Evolutionary conservation across 1,140 invertebrate species (phyloP).

Genomic region (Nasonia vitripennis): DNA sequence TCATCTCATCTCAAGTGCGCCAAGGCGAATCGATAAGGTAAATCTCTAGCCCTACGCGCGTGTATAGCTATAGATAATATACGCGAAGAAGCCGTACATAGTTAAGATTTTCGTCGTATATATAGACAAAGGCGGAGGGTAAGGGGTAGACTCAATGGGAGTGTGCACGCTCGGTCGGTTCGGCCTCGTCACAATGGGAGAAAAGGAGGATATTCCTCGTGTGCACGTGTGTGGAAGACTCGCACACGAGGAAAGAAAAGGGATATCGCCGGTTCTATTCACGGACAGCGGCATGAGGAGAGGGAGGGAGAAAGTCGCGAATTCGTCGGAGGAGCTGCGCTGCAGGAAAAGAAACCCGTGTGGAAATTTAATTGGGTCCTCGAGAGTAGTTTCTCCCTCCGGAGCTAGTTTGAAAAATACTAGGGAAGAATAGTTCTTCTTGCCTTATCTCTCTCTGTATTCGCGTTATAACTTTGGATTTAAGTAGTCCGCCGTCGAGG

Average conservation of each 20-base stretch:
- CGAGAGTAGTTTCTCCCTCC: conserved; percentile 8
- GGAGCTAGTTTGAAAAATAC: not conserved
- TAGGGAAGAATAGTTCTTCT: not conserved
- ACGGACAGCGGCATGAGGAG: not conserved
- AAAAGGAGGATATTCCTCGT: not conserved
- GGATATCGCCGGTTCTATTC: not conserved
- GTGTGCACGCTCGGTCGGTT: not conserved
- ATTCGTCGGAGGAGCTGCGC: not conserved
- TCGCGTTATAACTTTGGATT: not conserved
- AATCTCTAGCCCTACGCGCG: not conserved
- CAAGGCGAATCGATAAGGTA: conserved; percentile 28
- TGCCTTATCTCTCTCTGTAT: not conserved
- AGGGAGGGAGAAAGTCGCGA: not conserved
- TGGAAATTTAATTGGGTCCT: conserved; percentile 42
- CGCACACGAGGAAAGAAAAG: not conserved
- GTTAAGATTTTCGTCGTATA: conserved; percentile 21
- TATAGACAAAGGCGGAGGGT: not conserved
- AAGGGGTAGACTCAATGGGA: not conserved
- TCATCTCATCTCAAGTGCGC: not conserved
- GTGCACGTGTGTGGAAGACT: not conserved
- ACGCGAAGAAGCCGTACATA: not conserved
- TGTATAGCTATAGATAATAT: not conserved
- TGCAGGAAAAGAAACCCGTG: not conserved
- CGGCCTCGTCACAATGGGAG: not conserved
- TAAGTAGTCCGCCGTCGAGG: not conserved